Evolutionary conservation across 2,113 vertebrate species (phyloP).

Genomic region (Glaucidium brasilianum): DNA sequence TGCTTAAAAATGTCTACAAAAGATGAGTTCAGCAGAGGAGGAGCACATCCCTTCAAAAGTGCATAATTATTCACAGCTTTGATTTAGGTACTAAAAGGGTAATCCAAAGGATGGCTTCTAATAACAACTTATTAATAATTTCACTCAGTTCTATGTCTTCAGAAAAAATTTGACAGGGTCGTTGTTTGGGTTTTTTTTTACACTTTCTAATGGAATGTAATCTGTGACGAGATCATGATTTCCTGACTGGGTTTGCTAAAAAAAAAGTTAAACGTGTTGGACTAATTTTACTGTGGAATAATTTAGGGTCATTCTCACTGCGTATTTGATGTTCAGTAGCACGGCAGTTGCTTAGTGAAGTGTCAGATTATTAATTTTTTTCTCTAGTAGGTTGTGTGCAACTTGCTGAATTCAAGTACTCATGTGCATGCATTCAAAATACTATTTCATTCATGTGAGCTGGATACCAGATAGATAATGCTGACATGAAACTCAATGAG

Average conservation of each 20-base stretch:
- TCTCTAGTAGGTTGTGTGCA: not conserved
- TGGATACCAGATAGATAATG: not conserved
- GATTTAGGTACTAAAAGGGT: conserved; percentile 33
- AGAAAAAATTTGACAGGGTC: conserved; percentile 24
- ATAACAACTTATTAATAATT: conserved; percentile 48
- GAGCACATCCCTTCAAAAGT: not conserved
- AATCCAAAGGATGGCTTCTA: conserved; percentile 3
- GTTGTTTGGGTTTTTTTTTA: not conserved
- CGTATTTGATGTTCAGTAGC: not conserved
- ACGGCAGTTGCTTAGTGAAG: not conserved
- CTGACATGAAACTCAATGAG: not conserved
- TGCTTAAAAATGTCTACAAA: not conserved
- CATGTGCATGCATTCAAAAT: not conserved
- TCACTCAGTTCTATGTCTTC: not conserved
- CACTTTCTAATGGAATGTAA: not conserved
- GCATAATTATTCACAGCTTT: conserved; percentile 13
- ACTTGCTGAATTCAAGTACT: not conserved
- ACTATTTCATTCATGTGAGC: not conserved
- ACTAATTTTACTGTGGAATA: not conserved
- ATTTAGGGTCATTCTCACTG: not conserved
- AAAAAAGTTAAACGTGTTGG: not conserved
- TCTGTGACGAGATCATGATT: not conserved
- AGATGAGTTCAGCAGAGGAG: not conserved
- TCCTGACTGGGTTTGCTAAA: not conserved
- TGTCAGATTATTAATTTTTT: not conserved